phyloP scores from a whole-genome alignment of 2,113 vertebrate genomes.

The Bagarius yarrelli region DNA sequence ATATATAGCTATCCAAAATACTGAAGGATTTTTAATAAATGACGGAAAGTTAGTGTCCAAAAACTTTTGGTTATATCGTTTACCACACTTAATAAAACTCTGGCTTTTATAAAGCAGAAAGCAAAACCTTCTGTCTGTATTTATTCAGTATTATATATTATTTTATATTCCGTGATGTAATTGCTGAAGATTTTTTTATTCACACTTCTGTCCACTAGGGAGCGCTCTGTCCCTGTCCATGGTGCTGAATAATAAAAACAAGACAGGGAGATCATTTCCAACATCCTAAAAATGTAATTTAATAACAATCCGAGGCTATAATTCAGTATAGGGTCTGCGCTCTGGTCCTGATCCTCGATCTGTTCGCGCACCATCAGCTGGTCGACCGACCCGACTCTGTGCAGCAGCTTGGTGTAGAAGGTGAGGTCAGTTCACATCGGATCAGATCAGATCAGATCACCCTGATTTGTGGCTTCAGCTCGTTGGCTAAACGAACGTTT shows the following conservation, averaged over 20 bases:
- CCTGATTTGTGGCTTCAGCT: conserved; percentile 17
- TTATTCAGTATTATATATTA: neutral
- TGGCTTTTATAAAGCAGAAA: neutral
- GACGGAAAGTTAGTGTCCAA: neutral
- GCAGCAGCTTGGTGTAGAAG: neutral
- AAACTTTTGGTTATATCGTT: neutral
- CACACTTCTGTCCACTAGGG: neutral
- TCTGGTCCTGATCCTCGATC: neutral
- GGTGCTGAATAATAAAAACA: conserved; percentile 34
- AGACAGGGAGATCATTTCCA: neutral
- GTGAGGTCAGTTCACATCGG: neutral
- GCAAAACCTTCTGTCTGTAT: neutral
- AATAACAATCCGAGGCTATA: neutral
- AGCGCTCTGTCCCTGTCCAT: conserved; percentile 30
- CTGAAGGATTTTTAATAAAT: too few species aligned
- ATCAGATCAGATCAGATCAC: neutral
- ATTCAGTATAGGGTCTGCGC: neutral
- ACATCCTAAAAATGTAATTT: neutral
- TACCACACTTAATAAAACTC: neutral
- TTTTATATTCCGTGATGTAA: neutral
- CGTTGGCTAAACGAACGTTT: conserved; percentile 18
- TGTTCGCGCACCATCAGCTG: neutral
- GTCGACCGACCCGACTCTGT: neutral
- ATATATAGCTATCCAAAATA: too few species aligned
- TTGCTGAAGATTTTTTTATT: neutral